Conservation (phyloP, 2,888 invertebrate genomes). For the Molanna angustata region DNA sequence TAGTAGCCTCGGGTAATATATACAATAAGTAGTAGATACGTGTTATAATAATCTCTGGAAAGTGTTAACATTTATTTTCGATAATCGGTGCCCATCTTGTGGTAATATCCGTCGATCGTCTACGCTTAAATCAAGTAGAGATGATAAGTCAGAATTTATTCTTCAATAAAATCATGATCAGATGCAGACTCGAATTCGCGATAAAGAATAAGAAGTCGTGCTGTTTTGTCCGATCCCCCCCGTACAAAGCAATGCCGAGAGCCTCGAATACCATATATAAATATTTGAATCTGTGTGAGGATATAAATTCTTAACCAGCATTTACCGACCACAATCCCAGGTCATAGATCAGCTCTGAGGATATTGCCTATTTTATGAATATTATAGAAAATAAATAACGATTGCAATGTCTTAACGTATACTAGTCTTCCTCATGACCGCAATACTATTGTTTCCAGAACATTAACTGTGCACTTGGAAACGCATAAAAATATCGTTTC, state of each 20-base stretch:
- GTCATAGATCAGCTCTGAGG: constrained; percentile 30
- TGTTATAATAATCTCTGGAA: no score
- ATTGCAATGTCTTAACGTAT: no score
- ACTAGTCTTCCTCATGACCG: no score
- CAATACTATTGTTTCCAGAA: no score
- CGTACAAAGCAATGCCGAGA: constrained; percentile 22
- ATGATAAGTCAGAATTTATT: constrained; percentile 18
- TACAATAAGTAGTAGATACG: no score
- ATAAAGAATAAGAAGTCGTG: constrained; percentile 28
- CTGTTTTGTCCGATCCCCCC: constrained; percentile 16
- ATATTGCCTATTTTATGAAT: constrained; percentile 32
- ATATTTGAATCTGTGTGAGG: constrained; percentile 28
- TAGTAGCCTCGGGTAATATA: no score
- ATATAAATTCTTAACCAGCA: constrained; percentile 26
- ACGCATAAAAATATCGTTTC: no score
- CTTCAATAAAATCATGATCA: constrained; percentile 26
- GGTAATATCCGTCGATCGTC: background rate
- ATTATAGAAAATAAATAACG: constrained; percentile 27
- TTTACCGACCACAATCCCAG: constrained; percentile 25
- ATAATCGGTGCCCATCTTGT: background rate
- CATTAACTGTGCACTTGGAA: no score
- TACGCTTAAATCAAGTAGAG: constrained; percentile 17
- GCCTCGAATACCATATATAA: constrained; percentile 20
- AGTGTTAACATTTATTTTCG: background rate
- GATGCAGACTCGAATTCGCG: constrained; percentile 18